Percentiles rank a stretch among this genome's conserved stretches.
These are phyloP conservation scores for Psilopogon haemacephalus DNA, from an alignment of 2,113 vertebrate species.

Conservation along the genomic window DNA sequence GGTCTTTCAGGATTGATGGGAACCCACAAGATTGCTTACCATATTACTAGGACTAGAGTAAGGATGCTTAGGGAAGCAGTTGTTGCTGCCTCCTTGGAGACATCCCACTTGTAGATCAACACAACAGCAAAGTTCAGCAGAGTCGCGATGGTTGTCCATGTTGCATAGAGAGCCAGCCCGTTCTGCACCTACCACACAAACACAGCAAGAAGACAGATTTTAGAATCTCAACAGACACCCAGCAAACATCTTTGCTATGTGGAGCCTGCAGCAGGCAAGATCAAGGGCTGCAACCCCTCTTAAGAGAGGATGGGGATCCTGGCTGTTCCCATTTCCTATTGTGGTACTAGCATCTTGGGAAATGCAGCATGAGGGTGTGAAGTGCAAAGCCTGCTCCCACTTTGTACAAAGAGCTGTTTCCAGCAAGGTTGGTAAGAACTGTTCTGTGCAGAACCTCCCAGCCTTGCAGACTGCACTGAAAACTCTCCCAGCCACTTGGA, in stretches of 20 bases:
- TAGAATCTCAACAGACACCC: background rate
- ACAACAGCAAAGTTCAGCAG: conserved; percentile 81
- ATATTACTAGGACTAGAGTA: conserved; percentile 70
- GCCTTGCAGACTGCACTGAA: background rate
- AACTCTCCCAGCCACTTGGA: background rate
- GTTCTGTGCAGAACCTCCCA: background rate
- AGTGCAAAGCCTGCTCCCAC: background rate
- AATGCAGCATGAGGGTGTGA: background rate
- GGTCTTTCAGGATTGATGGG: background rate
- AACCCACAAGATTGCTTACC: conserved; percentile 60
- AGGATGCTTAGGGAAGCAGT: conserved; percentile 79
- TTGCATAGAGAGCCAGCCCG: conserved; percentile 78
- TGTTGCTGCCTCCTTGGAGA: conserved; percentile 66
- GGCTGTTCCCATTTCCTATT: background rate
- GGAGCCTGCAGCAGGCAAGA: background rate
- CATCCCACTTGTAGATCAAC: conserved; percentile 70
- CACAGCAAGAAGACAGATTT: background rate
- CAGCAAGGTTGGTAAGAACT: background rate
- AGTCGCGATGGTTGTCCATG: conserved; percentile 80
- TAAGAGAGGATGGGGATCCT: background rate
- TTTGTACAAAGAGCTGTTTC: background rate
- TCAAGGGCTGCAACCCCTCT: background rate
- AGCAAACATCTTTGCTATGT: background rate
- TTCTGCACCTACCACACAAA: conserved; percentile 78
- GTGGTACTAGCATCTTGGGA: background rate